Base-by-base conservation (phyloP, 2,888 invertebrate genomes). In the Osedax frankpressi region DNA sequence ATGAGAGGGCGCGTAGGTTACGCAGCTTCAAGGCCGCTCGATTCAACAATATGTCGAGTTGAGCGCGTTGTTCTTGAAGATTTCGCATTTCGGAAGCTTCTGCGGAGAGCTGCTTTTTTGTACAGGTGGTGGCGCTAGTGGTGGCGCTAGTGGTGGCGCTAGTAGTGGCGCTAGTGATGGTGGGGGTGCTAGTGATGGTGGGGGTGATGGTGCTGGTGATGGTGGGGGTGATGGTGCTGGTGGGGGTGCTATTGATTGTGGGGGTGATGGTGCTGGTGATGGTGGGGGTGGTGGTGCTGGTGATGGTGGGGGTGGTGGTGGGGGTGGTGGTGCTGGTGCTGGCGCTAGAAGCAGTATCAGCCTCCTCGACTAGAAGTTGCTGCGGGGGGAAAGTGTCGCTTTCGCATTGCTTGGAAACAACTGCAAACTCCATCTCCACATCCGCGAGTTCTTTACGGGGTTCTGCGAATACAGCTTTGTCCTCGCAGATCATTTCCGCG, bases 161-260 rank as follows among this genome's bases (percentile, higher is more conserved):
- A 67, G 74, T 62, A 74, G 74, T 72, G 63, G 74, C 29, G 72
- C 71, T 72, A 73, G 73, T 73, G 71, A 69, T 73, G 71, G 73
- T 73, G 28, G 68, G n/a, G 24, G 62, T 63, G 24, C 25, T 60
- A 72, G 72, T 72, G 28, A 62, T 60, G 1, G 72, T 72, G 28
- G 72, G 1, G 62, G 72, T 72, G 28, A 62, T 69, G 62, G 72
- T 72, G 28, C 62, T 69, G 62, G 72, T 72, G 28, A 62, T 69
- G 62, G 65, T 72, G 28, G 72, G n/a, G 62, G 72, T 72, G 28
- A 62, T 69, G 62, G 72, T 72, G 28, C 62, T 69, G 62, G 72
- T 72, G 28, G 72, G n/a, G 62, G 72, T 72, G 28, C 62, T 69
- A 72, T 59, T 72, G 28, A 62, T 1, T 63, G 68, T 68, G 27